A percentile compares a stretch with the other conserved stretches of the same genome.
Conservation (phyloP, 2,797 vertebrate genomes). For the Prionace glauca region DNA sequence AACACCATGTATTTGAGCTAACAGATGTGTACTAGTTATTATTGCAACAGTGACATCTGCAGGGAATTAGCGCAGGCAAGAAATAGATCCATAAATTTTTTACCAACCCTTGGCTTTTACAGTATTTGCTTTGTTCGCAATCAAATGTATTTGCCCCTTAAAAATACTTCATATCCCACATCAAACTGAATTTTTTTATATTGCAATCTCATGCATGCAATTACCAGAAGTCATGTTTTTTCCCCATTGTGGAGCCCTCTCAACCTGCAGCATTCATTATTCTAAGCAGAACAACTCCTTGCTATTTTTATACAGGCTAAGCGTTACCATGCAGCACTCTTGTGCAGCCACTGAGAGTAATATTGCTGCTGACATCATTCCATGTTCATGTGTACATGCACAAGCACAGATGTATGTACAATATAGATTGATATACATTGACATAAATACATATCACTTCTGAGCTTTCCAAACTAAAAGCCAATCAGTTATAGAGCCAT, state of each 20-base stretch:
- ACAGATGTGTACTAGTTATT: not conserved
- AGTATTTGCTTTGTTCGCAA: not conserved
- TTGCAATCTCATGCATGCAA: not conserved
- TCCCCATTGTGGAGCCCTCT: not conserved
- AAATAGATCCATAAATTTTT: not conserved
- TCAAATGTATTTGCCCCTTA: not conserved
- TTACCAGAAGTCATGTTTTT: not conserved
- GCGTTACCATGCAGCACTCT: not conserved
- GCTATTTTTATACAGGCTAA: not conserved
- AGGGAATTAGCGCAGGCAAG: not conserved
- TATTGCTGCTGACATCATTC: not conserved
- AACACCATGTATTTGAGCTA: not conserved
- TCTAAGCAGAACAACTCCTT: not conserved
- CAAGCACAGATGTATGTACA: too few relatives aligned
- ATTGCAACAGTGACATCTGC: conserved; percentile 19
- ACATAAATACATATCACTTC: not conserved
- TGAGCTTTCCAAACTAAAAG: not conserved
- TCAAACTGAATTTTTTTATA: not conserved
- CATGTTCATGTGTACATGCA: not conserved
- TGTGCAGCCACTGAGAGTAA: not conserved
- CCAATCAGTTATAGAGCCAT: not conserved
- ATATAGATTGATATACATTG: not conserved
- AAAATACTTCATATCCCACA: not conserved
- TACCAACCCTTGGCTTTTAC: not conserved
- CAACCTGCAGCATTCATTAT: not conserved